Conservation (phyloP, 1,140 invertebrate species). For the Lordiphosa stackelbergi region DNA sequence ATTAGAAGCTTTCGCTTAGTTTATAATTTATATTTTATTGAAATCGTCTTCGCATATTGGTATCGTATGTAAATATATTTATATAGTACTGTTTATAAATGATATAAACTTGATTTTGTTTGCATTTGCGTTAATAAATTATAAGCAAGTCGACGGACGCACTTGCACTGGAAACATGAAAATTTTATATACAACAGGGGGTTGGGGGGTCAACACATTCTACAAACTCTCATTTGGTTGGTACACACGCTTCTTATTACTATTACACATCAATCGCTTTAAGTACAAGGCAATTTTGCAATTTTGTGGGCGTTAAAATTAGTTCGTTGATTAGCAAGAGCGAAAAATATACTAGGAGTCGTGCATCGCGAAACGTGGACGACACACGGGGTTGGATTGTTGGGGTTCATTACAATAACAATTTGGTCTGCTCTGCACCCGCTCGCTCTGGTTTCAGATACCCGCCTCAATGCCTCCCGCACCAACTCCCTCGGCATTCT, state of each 20-base stretch:
- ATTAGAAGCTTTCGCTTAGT: neutral
- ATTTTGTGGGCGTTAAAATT: constrained; percentile 38
- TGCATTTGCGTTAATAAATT: constrained; percentile 60
- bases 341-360: neutral
- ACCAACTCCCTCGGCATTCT: constrained; percentile 76
- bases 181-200: constrained; percentile 60
- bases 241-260: neutral
- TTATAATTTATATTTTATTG: constrained; percentile 32
- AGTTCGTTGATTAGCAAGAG: constrained; percentile 52
- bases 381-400: neutral
- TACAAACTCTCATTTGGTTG: constrained; percentile 14
- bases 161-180: constrained; percentile 54
- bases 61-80: constrained; percentile 17
- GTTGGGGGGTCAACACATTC: constrained; percentile 14
- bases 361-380: no score
- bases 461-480: constrained; percentile 43
- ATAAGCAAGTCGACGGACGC: constrained; percentile 38
- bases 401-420: constrained; percentile 57
- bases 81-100: constrained; percentile 25
- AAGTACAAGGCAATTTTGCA: constrained; percentile 42
- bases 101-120: constrained; percentile 32
- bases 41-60: constrained; percentile 57
- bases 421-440: constrained; percentile 63
- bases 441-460: constrained; percentile 31
- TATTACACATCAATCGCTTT: neutral